phyloP scores from a whole-genome alignment of 1,140 invertebrate species.

The Drosophila santomea region DNA sequence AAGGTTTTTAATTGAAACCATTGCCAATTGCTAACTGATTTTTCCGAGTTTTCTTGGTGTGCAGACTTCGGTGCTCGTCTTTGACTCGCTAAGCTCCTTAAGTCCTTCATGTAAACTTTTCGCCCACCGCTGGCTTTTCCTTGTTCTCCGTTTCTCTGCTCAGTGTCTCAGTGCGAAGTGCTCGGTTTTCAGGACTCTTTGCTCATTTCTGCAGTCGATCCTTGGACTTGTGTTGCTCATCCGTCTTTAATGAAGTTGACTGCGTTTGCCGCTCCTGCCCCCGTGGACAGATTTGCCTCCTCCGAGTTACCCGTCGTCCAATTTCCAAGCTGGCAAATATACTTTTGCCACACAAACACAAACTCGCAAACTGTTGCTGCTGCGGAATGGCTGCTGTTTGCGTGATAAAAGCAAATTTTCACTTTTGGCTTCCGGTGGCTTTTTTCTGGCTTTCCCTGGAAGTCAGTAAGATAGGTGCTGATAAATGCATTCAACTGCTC shows the following conservation, averaged over 20 bases:
- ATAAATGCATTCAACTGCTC: conserved; percentile 60
- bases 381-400: conserved; percentile 54
- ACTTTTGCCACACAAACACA: conserved; percentile 57
- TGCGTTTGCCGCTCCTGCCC: conserved; percentile 39
- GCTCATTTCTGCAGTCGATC: conserved; percentile 62
- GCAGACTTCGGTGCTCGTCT: conserved; percentile 30
- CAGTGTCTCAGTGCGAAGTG: not conserved
- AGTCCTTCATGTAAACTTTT: conserved; percentile 81
- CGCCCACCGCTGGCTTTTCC: conserved; percentile 17
- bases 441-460: conserved; percentile 5
- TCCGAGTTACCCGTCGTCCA: conserved; percentile 4
- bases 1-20: no score
- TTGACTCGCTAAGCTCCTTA: conserved; percentile 79
- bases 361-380: conserved; percentile 60
- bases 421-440: conserved; percentile 37
- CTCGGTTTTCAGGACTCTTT: conserved; percentile 5
- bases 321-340: conserved; percentile 54
- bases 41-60: not conserved
- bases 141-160: conserved; percentile 1
- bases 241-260: conserved; percentile 73
- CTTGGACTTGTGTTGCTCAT: conserved; percentile 48
- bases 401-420: conserved; percentile 77
- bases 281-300: conserved; percentile 7
- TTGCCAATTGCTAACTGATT: no score
- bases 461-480: conserved; percentile 61